Conservation (phyloP, 2,888 invertebrate species). For the Lasioglossum pauxillum region DNA sequence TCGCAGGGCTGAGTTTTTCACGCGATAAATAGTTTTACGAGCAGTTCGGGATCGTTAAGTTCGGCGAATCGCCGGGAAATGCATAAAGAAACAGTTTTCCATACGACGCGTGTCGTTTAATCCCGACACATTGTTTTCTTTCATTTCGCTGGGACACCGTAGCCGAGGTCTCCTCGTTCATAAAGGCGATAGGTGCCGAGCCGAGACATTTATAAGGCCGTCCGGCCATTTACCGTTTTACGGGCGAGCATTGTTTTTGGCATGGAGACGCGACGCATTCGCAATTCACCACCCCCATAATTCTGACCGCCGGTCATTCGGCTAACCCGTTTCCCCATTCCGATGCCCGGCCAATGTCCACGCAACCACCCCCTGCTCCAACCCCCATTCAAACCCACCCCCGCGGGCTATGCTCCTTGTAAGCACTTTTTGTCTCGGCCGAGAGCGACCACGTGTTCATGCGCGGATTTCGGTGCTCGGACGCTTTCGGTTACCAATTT, state of each 20-base stretch:
- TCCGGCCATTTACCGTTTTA: slow-evolving; percentile 57
- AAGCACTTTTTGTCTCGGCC: slow-evolving; percentile 65
- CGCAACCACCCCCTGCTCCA: slow-evolving; percentile 43
- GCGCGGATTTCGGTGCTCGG: slow-evolving; percentile 38
- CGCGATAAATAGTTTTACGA: background rate
- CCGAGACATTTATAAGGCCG: slow-evolving; percentile 50
- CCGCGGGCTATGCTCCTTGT: slow-evolving; percentile 46
- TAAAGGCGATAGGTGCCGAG: slow-evolving; percentile 36
- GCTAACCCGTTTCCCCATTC: slow-evolving; percentile 76
- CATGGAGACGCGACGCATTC: slow-evolving; percentile 53
- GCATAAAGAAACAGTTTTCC: background rate
- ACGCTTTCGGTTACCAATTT: slow-evolving; percentile 50
- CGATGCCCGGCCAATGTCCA: slow-evolving; percentile 69
- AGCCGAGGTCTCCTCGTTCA: background rate
- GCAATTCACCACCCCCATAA: slow-evolving; percentile 72
- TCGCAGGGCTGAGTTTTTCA: background rate
- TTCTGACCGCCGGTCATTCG: slow-evolving; percentile 72
- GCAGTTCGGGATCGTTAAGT: background rate
- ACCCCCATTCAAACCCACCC: slow-evolving; percentile 18
- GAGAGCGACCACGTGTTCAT: slow-evolving; percentile 52
- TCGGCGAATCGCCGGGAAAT: background rate
- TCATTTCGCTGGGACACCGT: background rate
- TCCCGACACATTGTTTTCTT: slow-evolving; percentile 8
- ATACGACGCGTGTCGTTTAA: background rate
- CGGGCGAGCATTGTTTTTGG: slow-evolving; percentile 62